These are phyloP conservation scores for Erpornis zantholeuca DNA, from an alignment of 2,113 vertebrate species.

Conservation along the genomic window DNA sequence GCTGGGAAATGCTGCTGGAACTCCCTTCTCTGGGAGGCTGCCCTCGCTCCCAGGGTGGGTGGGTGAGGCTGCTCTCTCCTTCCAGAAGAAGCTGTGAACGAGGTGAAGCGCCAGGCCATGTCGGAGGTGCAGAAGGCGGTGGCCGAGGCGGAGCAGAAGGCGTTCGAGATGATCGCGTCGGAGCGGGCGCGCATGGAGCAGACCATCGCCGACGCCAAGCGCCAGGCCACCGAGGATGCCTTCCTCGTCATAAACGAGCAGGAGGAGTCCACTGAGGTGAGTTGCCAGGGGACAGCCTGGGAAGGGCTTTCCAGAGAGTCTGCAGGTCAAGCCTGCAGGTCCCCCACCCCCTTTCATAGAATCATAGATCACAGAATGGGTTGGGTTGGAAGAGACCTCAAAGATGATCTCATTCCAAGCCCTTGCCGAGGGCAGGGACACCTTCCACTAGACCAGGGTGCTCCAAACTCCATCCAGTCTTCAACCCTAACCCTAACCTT, in stretches of 20 bases:
- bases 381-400: neutral
- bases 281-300: neutral
- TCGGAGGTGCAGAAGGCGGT: slow-evolving; percentile 98
- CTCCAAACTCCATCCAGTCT: neutral
- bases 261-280: slow-evolving; percentile 97
- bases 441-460: neutral
- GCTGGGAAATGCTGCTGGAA: accelerated
- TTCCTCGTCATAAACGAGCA: slow-evolving; percentile 97
- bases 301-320: neutral
- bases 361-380: accelerated
- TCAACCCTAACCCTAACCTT: neutral
- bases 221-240: slow-evolving; percentile 92
- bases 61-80: slow-evolving; percentile 64
- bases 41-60: neutral
- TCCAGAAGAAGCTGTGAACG: slow-evolving; percentile 97
- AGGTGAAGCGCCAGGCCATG: slow-evolving; percentile 99
- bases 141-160: slow-evolving; percentile 96
- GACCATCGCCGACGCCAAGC: slow-evolving; percentile 91
- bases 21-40: accelerated
- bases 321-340: neutral
- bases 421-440: neutral
- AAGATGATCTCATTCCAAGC: neutral
- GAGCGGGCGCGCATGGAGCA: slow-evolving; percentile 98
- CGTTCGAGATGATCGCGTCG: slow-evolving; percentile 94
- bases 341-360: too few relatives aligned